Evolutionary conservation across 2,797 vertebrate species (phyloP).

Genomic region (Thaleichthys pacificus): DNA sequence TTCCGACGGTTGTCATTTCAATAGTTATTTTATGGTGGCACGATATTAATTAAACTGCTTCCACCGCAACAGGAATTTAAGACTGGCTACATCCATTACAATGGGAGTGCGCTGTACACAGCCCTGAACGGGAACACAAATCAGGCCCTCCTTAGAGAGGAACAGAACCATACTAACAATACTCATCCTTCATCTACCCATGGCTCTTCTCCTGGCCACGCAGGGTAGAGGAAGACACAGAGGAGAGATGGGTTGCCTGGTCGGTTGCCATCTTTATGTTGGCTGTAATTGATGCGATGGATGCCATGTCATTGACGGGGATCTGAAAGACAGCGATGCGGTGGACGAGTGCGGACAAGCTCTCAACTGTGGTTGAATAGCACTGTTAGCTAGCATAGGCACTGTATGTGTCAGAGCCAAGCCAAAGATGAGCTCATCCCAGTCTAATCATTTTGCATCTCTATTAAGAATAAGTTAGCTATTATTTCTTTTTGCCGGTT

Average conservation of each 20-base stretch:
- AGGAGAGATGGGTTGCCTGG: not conserved
- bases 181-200: conserved; percentile 72
- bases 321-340: no score
- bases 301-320: no score
- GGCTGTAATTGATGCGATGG: no score
- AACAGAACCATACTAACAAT: conserved; percentile 69
- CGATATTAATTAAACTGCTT: conserved; percentile 76
- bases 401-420: no score
- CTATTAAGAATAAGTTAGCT: no score
- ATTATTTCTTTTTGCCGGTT: conserved; percentile 36
- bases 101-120: conserved; percentile 59
- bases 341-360: no score
- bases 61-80: conserved; percentile 71
- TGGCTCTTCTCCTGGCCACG: conserved; percentile 61
- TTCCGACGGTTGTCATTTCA: conserved; percentile 70
- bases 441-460: not conserved
- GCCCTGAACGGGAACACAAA: conserved; percentile 67
- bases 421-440: no score
- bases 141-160: conserved; percentile 67
- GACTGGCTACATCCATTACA: conserved; percentile 66
- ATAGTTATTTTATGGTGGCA: conserved; percentile 74
- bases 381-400: no score
- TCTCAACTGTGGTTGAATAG: no score
- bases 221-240: conserved; percentile 50
- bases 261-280: no score